These are phyloP conservation scores for Drosophila repleta DNA, from an alignment of 1,140 invertebrate genomes.

Conservation along the genomic window DNA sequence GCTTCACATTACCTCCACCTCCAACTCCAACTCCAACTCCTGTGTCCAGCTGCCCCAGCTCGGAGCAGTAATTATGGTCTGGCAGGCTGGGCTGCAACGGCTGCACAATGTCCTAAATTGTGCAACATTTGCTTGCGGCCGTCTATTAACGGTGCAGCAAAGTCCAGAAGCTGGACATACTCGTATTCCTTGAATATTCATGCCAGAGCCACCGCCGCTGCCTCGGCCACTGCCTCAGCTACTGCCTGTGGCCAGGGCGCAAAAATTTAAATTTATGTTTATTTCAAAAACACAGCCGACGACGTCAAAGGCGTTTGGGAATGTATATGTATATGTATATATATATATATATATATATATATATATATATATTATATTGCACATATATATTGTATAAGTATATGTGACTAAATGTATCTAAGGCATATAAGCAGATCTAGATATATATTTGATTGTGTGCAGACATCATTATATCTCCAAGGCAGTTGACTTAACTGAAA, in stretches of 20 bases:
- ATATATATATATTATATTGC: too few relatives aligned
- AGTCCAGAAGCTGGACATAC: constrained; percentile 35
- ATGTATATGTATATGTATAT: constrained; percentile 7
- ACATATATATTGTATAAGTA: too few relatives aligned
- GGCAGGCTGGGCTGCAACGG: constrained; percentile 41
- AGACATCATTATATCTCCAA: too few relatives aligned
- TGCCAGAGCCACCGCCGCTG: constrained; percentile 23
- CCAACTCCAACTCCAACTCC: constrained; percentile 1
- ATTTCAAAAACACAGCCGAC: constrained; percentile 40
- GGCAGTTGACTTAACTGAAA: too few relatives aligned
- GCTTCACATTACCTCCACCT: constrained; percentile 34
- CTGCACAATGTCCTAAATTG: constrained; percentile 71
- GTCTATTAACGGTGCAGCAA: constrained; percentile 33
- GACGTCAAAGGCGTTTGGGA: constrained; percentile 20
- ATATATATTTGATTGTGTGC: too few relatives aligned
- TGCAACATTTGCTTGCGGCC: constrained; percentile 72
- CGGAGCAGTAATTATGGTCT: constrained; percentile 64
- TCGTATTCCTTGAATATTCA: constrained; percentile 65
- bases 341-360: too few relatives aligned
- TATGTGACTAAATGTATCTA: too few relatives aligned
- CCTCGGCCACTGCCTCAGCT: neutral
- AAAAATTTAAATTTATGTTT: constrained; percentile 71
- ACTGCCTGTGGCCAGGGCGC: constrained; percentile 21
- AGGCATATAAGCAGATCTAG: too few relatives aligned
- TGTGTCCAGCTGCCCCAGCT: neutral